phyloP scores from a whole-genome alignment of 2,888 invertebrate genomes.

The Euphydryas editha region DNA sequence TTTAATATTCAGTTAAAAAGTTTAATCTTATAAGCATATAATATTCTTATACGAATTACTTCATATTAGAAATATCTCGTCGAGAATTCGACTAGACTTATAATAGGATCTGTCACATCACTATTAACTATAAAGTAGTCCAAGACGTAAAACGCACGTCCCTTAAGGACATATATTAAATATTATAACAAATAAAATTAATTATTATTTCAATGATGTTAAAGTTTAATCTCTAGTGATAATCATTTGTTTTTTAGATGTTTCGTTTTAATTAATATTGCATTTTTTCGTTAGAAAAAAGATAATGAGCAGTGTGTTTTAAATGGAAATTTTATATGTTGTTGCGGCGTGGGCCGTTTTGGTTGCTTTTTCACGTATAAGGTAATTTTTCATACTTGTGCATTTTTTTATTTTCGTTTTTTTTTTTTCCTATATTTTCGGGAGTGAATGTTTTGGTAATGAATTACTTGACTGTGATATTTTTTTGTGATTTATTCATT shows the following conservation, averaged over 20 bases:
- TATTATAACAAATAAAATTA: conserved; percentile 45
- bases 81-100: conserved; percentile 31
- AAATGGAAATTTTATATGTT: conserved; percentile 81
- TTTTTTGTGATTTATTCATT: background rate
- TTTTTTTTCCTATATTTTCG: conserved; percentile 5
- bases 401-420: conserved; percentile 48
- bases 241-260: conserved; percentile 45
- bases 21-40: background rate
- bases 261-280: conserved; percentile 50
- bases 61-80: conserved; percentile 9
- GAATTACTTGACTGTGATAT: background rate
- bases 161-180: conserved; percentile 55
- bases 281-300: conserved; percentile 79
- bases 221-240: conserved; percentile 48
- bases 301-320: conserved; percentile 79
- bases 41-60: background rate
- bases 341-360: conserved; percentile 62
- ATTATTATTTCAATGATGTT: conserved; percentile 45
- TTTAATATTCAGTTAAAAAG: background rate
- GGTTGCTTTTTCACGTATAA: conserved; percentile 70
- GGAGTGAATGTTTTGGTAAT: background rate
- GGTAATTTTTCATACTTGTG: conserved; percentile 70
- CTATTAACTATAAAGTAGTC: conserved; percentile 75
- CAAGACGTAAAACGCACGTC: conserved; percentile 57
- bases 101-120: conserved; percentile 53